Evolutionary conservation across 1,140 invertebrate species (phyloP), one percentile per base, ranked within the genome.

Genomic region (Penaeus chinensis): DNA sequence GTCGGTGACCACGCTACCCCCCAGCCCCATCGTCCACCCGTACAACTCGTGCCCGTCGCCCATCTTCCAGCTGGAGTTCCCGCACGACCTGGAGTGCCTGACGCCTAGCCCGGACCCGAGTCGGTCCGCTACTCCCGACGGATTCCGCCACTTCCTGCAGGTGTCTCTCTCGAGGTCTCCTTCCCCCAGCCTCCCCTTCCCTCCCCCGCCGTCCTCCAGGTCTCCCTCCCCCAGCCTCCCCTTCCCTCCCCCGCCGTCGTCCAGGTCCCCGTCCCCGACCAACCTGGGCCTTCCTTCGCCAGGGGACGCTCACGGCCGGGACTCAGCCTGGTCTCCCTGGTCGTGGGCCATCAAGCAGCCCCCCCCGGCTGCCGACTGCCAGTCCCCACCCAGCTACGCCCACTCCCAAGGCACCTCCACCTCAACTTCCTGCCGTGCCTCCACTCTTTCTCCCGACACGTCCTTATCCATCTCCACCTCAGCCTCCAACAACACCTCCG

Each of bases 1-100:
- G 18, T 22, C 71, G 8, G 71, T 74, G n/a, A 37, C 71, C 71
- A 37, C 42, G 3, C 42, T 74, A 20, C 71, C 71, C 8, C 71
- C 20, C 18, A 74, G 71, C 71, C 71, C 71, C 71, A 74, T 74
- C 24, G 42, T 74, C 71, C 71, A 74, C 24, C 71, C 71, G 18
- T 74, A 27, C 71, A 74, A 4, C 2, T 24, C 71, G 7, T 74
- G 71, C n/a, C 71, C 71, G 27, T 74, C 71, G 7, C 71, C 71
- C 18, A 37, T 74, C n/a, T n/a, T 74, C n/a, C 27, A 27, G 27
- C 27, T 74, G 18, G 27, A 27, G 27, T 74, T 32, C 71, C 71
- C 18, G 11, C 27, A 27, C 7, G 71, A 74, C 71, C 18, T 74
- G 18, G 71, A 74, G 16, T 74, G 71, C n/a, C n/a, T 19, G 42